These are phyloP conservation scores for Cebus imitator DNA, from an alignment of 2,113 vertebrate genomes.

Conservation along the genomic window DNA sequence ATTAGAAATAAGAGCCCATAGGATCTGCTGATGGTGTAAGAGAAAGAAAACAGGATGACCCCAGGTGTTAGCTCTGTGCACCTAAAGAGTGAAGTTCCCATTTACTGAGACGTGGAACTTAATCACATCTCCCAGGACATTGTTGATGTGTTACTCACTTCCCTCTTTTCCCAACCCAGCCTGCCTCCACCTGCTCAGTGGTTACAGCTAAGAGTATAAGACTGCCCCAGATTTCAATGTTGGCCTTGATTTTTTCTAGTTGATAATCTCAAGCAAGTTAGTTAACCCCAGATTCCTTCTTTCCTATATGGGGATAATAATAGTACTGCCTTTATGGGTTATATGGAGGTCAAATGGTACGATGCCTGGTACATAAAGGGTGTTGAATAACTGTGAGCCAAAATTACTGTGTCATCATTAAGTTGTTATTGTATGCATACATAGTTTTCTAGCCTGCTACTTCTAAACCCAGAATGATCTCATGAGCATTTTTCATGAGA, in stretches of 20 bases:
- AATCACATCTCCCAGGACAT: background rate
- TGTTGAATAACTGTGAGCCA: background rate
- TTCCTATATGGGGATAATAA: background rate
- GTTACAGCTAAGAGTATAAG: background rate
- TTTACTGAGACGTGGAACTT: background rate
- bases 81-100: background rate
- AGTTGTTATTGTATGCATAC: background rate
- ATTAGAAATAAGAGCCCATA: background rate
- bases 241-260: background rate
- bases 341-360: background rate
- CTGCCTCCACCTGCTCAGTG: background rate
- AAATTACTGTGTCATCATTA: background rate
- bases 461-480: background rate
- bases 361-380: background rate
- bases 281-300: background rate
- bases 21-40: background rate
- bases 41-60: background rate
- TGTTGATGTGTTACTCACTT: background rate
- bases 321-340: background rate
- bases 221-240: background rate
- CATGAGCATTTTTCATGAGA: background rate
- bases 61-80: background rate
- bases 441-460: background rate
- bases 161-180: background rate
- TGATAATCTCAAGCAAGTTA: background rate